A percentile compares a stretch with the other conserved stretches of the same genome.
These are phyloP conservation scores for Amblyopsis rosae DNA, from an alignment of 2,113 vertebrate genomes.

Conservation along the genomic window DNA sequence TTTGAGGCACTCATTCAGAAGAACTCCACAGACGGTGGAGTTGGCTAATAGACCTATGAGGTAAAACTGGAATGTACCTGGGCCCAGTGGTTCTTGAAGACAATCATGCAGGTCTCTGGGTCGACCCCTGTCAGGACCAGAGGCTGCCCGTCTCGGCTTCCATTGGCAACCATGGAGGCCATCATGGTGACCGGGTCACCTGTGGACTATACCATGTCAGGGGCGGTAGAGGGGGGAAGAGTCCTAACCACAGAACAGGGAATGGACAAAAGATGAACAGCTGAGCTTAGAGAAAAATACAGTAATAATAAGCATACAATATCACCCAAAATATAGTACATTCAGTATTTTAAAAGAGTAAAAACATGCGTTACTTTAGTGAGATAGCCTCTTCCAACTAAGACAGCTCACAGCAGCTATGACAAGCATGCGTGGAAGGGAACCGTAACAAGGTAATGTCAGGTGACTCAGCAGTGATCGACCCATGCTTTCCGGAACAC, in stretches of 20 bases:
- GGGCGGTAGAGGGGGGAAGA: slow-evolving; percentile 31
- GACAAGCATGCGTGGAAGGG: slow-evolving; percentile 60
- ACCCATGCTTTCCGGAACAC: background rate
- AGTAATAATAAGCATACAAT: slow-evolving; percentile 16
- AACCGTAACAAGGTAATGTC: slow-evolving; percentile 55
- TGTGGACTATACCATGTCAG: slow-evolving; percentile 68
- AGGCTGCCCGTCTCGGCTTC: slow-evolving; percentile 78
- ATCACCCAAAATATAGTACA: slow-evolving; percentile 3
- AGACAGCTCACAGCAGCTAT: slow-evolving; percentile 54
- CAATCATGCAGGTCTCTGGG: slow-evolving; percentile 98
- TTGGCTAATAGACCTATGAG: background rate
- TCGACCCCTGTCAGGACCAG: slow-evolving; percentile 89
- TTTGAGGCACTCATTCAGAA: background rate
- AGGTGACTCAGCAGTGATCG: slow-evolving; percentile 31
- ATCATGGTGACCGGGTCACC: slow-evolving; percentile 73
- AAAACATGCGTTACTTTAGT: background rate
- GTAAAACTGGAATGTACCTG: slow-evolving; percentile 80
- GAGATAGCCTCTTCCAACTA: background rate
- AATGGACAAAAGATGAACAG: slow-evolving; percentile 22
- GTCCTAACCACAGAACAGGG: slow-evolving; percentile 34
- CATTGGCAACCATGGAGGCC: slow-evolving; percentile 85
- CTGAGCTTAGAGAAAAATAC: slow-evolving; percentile 40
- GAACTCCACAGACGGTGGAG: background rate
- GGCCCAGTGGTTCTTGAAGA: slow-evolving; percentile 98
- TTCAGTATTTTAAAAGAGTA: background rate